phyloP scores from a whole-genome alignment of 2,888 invertebrate species.

The Drosophila meridiana region DNA sequence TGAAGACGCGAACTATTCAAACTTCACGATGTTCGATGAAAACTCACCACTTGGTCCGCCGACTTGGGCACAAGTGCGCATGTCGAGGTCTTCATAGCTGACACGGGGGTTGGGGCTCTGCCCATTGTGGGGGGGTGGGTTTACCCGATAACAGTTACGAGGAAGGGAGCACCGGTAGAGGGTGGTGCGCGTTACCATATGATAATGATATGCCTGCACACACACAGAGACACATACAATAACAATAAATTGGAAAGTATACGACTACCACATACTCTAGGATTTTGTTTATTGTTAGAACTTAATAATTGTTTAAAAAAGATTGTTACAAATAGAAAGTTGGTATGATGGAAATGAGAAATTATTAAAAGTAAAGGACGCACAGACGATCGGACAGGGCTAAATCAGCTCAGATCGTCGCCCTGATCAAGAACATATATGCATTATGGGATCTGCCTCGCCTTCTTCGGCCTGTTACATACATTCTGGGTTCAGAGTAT shows the following conservation, averaged over 20 bases:
- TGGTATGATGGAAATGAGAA: too few species aligned
- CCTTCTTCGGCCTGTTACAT: too few species aligned
- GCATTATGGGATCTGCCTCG: too few species aligned
- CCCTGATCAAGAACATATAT: too few species aligned
- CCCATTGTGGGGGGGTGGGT: slow-evolving; percentile 8
- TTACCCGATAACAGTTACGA: slow-evolving; percentile 17
- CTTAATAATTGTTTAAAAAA: too few species aligned
- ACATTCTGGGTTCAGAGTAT: too few species aligned
- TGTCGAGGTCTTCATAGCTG: slow-evolving; percentile 34
- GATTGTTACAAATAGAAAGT: too few species aligned
- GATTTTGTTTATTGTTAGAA: too few species aligned
- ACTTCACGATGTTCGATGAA: slow-evolving; percentile 7
- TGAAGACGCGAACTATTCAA: slow-evolving; percentile 15
- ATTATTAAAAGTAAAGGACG: too few species aligned
- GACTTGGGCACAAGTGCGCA: slow-evolving; percentile 59
- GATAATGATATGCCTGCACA: slow-evolving; percentile 71
- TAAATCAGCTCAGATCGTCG: too few species aligned
- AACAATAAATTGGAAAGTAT: neutral
- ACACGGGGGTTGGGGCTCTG: slow-evolving; percentile 16
- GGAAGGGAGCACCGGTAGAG: slow-evolving; percentile 23
- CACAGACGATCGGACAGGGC: too few species aligned
- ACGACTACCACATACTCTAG: neutral
- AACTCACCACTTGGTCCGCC: slow-evolving; percentile 50
- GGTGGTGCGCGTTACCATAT: slow-evolving; percentile 67
- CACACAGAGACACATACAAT: slow-evolving; percentile 9